These are phyloP conservation scores for Gallirallus australis DNA, from an alignment of 2,797 vertebrate genomes.

Conservation along the genomic window DNA sequence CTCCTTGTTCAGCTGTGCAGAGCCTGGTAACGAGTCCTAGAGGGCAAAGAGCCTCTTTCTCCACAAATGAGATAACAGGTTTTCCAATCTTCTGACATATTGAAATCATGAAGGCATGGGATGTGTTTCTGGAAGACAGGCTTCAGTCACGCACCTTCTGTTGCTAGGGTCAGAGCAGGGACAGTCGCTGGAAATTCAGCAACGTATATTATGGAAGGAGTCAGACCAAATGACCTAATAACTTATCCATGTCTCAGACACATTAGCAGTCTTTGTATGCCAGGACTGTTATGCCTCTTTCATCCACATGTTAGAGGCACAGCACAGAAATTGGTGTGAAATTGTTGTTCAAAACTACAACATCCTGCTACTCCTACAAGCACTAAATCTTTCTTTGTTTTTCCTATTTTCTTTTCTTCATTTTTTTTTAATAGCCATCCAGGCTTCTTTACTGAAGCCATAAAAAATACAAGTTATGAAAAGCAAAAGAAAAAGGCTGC, in stretches of 20 bases:
- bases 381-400: constrained; percentile 63
- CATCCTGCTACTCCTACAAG: not conserved
- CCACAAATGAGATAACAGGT: not conserved
- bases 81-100: not conserved
- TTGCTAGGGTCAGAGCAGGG: not conserved
- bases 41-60: not conserved
- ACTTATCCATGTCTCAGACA: not conserved
- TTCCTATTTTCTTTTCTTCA: constrained; percentile 42
- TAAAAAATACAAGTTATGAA: constrained; percentile 60
- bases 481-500: constrained; percentile 24
- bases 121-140: not conserved
- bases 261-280: not conserved
- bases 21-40: not conserved
- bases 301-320: not conserved
- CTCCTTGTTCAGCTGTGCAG: not conserved
- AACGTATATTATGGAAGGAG: not conserved
- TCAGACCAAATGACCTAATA: not conserved
- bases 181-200: not conserved
- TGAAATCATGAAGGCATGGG: not conserved
- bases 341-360: not conserved
- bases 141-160: not conserved
- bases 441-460: constrained; percentile 41
- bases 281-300: not conserved
- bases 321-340: constrained; percentile 18
- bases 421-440: constrained; percentile 43